Conservation (phyloP, 2,888 invertebrate species). For the Lepidochitona cinerea region DNA sequence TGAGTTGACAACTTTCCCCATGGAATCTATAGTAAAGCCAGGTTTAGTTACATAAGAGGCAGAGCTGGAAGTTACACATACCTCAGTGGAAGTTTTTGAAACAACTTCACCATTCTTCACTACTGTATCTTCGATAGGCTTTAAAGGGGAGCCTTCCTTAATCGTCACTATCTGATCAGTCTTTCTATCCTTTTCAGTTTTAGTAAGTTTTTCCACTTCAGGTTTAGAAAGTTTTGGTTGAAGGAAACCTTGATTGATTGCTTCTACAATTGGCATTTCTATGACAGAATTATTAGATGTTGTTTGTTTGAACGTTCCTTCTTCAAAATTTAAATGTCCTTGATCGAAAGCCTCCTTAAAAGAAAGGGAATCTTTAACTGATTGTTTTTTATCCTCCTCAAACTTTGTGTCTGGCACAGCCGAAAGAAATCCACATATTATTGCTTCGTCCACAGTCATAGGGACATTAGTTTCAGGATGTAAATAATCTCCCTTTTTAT, state of each 20-base stretch:
- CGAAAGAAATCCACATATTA: slow-evolving; percentile 80
- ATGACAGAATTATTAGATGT: no score
- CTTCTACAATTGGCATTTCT: slow-evolving; percentile 76
- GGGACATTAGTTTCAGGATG: slow-evolving; percentile 88
- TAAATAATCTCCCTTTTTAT: slow-evolving; percentile 79
- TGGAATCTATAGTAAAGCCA: slow-evolving; percentile 65
- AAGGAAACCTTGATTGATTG: slow-evolving; percentile 43
- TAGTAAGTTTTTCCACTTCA: background rate
- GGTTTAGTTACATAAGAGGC: slow-evolving; percentile 52
- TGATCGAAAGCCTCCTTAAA: slow-evolving; percentile 92
- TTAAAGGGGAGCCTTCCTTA: slow-evolving; percentile 49
- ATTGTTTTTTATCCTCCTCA: slow-evolving; percentile 22
- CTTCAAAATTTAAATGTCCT: slow-evolving; percentile 82
- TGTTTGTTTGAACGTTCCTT: slow-evolving; percentile 44
- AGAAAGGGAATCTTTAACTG: slow-evolving; percentile 66
- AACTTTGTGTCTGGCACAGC: slow-evolving; percentile 21
- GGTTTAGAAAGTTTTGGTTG: background rate
- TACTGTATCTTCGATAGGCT: slow-evolving; percentile 39
- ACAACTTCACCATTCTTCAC: slow-evolving; percentile 43
- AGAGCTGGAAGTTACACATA: slow-evolving; percentile 42
- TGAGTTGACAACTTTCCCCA: slow-evolving; percentile 89
- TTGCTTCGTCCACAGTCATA: slow-evolving; percentile 86
- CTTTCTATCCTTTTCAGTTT: background rate
- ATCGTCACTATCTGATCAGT: slow-evolving; percentile 22
- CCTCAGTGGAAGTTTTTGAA: slow-evolving; percentile 51